Percentiles rank a stretch among this genome's conserved stretches.
These are phyloP conservation scores for Megamerina dolium DNA, from an alignment of 2,888 invertebrate genomes.

Conservation along the genomic window DNA sequence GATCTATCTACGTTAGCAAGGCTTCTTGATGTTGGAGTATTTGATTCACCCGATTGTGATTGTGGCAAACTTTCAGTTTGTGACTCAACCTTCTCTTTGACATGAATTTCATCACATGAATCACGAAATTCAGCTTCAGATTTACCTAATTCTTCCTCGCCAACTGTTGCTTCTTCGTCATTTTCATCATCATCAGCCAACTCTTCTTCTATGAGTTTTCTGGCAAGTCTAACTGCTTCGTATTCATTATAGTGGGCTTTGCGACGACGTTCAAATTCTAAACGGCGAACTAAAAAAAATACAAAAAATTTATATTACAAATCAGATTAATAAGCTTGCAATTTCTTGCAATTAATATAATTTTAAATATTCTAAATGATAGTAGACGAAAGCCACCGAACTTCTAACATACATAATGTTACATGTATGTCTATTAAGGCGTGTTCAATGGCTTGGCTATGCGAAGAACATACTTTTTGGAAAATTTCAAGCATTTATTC, in stretches of 20 bases:
- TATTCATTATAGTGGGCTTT: conserved; percentile 98
- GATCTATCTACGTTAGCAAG: conserved; percentile 3
- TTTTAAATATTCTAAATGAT: too few species aligned
- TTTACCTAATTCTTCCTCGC: neutral
- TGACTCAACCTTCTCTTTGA: neutral
- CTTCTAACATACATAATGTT: too few species aligned
- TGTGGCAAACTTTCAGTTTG: too few species aligned
- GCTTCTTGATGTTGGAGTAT: too few species aligned
- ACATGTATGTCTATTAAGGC: too few species aligned
- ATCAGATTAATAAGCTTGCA: too few species aligned
- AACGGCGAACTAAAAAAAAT: conserved; percentile 56
- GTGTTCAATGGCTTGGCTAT: too few species aligned
- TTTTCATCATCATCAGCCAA: conserved; percentile 74
- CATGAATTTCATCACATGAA: neutral
- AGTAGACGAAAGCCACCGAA: too few species aligned
- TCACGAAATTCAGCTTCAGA: neutral
- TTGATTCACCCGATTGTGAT: too few species aligned
- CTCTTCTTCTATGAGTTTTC: conserved; percentile 85
- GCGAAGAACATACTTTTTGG: too few species aligned
- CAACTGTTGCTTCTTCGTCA: conserved; percentile 22
- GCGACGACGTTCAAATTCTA: conserved; percentile 85
- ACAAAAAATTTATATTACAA: neutral
- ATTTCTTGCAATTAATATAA: too few species aligned
- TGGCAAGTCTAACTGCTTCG: conserved; percentile 85
- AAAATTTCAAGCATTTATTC: too few species aligned